Evolutionary conservation across 2,888 invertebrate species (phyloP).

Genomic region (Chironomus riparius): DNA sequence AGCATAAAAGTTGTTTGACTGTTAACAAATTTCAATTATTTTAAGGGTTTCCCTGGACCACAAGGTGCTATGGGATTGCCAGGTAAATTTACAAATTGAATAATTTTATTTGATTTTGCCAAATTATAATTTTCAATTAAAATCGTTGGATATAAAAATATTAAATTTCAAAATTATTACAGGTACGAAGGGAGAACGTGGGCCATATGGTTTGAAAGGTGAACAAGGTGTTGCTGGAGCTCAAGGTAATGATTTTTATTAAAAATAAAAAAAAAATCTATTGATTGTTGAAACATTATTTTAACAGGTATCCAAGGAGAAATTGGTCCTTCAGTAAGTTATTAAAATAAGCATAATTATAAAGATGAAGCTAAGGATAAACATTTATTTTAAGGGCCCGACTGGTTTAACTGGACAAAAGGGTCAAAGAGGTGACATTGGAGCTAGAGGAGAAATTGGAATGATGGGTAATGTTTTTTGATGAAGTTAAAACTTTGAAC

Average conservation of each 20-base stretch:
- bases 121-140: no score
- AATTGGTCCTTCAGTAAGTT: not conserved
- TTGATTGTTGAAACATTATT: no score
- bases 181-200: conserved; percentile 57
- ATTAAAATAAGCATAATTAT: no score
- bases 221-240: conserved; percentile 50
- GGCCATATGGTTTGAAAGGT: conserved; percentile 60
- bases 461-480: conserved; percentile 35
- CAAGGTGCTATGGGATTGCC: conserved; percentile 59
- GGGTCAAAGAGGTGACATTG: conserved; percentile 1
- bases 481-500: not conserved
- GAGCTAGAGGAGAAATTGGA: conserved; percentile 39
- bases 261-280: no score
- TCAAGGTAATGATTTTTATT: no score
- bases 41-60: conserved; percentile 57
- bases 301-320: not conserved
- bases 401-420: conserved; percentile 9
- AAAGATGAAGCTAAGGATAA: no score
- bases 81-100: conserved; percentile 44
- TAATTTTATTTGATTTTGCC: no score
- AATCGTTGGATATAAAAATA: no score
- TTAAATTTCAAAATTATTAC: no score
- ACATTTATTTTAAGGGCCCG: not conserved
- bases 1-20: no score
- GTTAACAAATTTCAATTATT: not conserved